Conservation (phyloP, 1,140 invertebrate species). For the Sycobia sp. region DNA sequence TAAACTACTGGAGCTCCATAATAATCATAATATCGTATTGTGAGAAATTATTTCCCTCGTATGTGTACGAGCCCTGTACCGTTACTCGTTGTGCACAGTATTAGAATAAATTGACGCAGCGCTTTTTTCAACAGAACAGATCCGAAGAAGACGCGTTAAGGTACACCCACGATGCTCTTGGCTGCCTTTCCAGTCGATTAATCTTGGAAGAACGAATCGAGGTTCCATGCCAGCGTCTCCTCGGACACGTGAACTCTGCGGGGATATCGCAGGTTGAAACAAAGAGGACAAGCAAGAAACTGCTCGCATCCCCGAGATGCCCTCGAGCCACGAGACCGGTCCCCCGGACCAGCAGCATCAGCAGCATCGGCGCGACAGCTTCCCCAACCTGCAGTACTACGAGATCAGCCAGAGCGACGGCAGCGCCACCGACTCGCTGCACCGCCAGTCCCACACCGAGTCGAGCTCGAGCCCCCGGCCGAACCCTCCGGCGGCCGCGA, state of each 20-base stretch:
- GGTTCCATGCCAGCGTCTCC: too few relatives aligned
- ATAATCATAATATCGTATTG: too few relatives aligned
- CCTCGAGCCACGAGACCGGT: neutral
- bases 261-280: too few relatives aligned
- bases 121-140: too few relatives aligned
- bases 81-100: neutral
- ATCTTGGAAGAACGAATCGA: too few relatives aligned
- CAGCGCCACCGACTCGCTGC: neutral
- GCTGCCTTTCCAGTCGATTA: too few relatives aligned
- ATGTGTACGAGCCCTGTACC: constrained; percentile 17
- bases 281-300: neutral
- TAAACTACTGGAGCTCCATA: too few relatives aligned
- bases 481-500: neutral
- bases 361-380: neutral
- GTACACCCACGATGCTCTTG: too few relatives aligned
- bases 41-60: too few relatives aligned
- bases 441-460: neutral
- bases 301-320: neutral
- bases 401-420: constrained; percentile 16
- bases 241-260: too few relatives aligned
- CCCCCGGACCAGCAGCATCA: neutral
- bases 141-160: too few relatives aligned
- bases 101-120: too few relatives aligned
- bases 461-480: neutral
- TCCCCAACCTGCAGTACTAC: constrained; percentile 14